Percentiles rank a stretch among this genome's conserved stretches.
These are phyloP conservation scores for Ptilorrhoa leucosticta DNA, from an alignment of 2,113 vertebrate species.

Conservation along the genomic window DNA sequence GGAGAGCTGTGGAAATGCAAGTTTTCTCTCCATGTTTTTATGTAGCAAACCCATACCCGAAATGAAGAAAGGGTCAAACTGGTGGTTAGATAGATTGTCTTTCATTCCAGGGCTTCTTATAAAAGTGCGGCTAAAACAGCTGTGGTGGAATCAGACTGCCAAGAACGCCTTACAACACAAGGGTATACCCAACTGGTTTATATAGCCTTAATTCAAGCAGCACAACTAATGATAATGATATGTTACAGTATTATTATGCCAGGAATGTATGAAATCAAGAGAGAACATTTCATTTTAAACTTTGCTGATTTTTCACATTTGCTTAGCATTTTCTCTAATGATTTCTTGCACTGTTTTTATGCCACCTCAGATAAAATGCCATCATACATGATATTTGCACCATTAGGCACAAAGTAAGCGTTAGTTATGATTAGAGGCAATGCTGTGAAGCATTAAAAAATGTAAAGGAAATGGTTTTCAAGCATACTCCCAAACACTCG, in stretches of 20 bases:
- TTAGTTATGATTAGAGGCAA: slow-evolving; percentile 60
- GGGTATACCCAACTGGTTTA: slow-evolving; percentile 20
- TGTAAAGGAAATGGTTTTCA: slow-evolving; percentile 47
- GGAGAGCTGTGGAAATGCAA: neutral
- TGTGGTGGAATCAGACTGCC: neutral
- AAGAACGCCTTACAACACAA: neutral
- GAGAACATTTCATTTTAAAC: slow-evolving; percentile 66
- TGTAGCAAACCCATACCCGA: neutral
- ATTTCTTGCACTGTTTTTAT: slow-evolving; percentile 67
- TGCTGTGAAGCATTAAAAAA: slow-evolving; percentile 60
- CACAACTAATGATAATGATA: slow-evolving; percentile 51
- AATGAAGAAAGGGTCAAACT: slow-evolving; percentile 28
- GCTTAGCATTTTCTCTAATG: slow-evolving; percentile 69
- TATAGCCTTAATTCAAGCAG: slow-evolving; percentile 53
- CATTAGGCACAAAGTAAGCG: slow-evolving; percentile 62
- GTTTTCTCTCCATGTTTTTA: neutral
- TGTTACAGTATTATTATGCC: slow-evolving; percentile 55
- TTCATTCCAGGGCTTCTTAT: slow-evolving; percentile 8
- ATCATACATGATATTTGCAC: slow-evolving; percentile 65
- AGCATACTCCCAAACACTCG: neutral
- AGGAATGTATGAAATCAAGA: slow-evolving; percentile 61
- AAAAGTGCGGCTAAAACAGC: slow-evolving; percentile 17
- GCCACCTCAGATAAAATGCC: slow-evolving; percentile 61
- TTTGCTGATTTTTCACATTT: slow-evolving; percentile 78
- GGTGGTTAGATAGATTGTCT: slow-evolving; percentile 37